phyloP scores from a whole-genome alignment of 2,888 invertebrate genomes.

The Aspidiotus rigidus region DNA sequence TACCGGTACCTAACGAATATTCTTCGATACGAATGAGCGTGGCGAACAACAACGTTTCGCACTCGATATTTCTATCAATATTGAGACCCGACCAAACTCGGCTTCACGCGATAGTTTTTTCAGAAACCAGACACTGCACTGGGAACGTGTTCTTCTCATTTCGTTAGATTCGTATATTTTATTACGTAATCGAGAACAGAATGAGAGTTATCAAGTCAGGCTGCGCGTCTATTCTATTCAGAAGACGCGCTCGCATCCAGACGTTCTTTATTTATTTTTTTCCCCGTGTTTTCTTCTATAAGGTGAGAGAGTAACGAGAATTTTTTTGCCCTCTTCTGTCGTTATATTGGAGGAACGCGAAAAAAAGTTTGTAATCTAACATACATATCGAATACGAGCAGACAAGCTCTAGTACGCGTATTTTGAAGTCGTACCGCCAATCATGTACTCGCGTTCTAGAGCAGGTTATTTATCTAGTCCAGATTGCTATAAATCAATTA shows the following conservation, averaged over 20 bases:
- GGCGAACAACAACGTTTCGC: too few species aligned
- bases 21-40: too few species aligned
- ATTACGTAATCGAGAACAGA: slow-evolving; percentile 29
- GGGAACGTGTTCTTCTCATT: slow-evolving; percentile 20
- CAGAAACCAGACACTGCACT: slow-evolving; percentile 11
- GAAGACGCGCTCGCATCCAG: slow-evolving; percentile 13
- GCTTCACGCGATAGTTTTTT: slow-evolving; percentile 19
- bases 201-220: slow-evolving; percentile 14
- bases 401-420: too few species aligned
- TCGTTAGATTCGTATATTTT: slow-evolving; percentile 19
- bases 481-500: too few species aligned
- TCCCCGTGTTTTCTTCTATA: background rate
- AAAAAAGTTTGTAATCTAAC: too few species aligned
- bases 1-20: too few species aligned
- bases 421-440: too few species aligned
- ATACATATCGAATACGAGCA: too few species aligned
- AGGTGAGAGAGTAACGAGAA: slow-evolving; percentile 9
- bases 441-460: too few species aligned
- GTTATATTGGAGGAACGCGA: background rate
- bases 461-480: too few species aligned
- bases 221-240: slow-evolving; percentile 1
- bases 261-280: background rate
- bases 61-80: too few species aligned
- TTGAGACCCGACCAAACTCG: slow-evolving; percentile 3
- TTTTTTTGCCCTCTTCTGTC: background rate